phyloP scores from a whole-genome alignment of 2,888 invertebrate genomes.

The Clepsis dumicolana region DNA sequence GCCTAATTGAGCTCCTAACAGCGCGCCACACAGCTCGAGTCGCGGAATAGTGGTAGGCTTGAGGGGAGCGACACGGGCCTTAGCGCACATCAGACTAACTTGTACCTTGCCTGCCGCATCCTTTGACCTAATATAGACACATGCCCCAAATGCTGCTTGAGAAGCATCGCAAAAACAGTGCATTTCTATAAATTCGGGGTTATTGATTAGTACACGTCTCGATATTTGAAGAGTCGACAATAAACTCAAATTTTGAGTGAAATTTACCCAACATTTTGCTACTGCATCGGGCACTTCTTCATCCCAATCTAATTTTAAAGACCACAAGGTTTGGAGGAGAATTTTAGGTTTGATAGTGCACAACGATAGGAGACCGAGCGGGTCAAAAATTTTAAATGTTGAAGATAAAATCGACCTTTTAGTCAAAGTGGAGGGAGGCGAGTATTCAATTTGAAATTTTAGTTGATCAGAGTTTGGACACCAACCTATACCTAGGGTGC shows the following conservation, averaged over 20 bases:
- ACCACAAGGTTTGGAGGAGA: too few species aligned
- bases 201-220: constrained; percentile 9
- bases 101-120: neutral
- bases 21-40: constrained; percentile 21
- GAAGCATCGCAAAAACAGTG: constrained; percentile 35
- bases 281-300: constrained; percentile 39
- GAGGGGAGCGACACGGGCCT: constrained; percentile 6
- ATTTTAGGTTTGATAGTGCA: constrained; percentile 47
- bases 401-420: constrained; percentile 45
- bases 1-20: constrained; percentile 34
- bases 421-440: constrained; percentile 18
- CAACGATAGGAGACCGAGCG: constrained; percentile 43
- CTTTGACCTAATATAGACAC: constrained; percentile 31
- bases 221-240: constrained; percentile 30
- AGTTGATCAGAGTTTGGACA: constrained; percentile 43
- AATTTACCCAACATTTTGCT: constrained; percentile 16
- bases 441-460: constrained; percentile 39
- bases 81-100: constrained; percentile 6
- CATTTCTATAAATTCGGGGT: constrained; percentile 9
- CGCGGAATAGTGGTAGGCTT: constrained; percentile 10
- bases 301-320: constrained; percentile 45
- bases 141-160: constrained; percentile 16
- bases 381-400: constrained; percentile 46
- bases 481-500: constrained; percentile 46
- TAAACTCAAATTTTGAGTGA: constrained; percentile 19